Base-by-base conservation (phyloP, 2,113 vertebrate genomes). In the Hydrolagus affinis region DNA sequence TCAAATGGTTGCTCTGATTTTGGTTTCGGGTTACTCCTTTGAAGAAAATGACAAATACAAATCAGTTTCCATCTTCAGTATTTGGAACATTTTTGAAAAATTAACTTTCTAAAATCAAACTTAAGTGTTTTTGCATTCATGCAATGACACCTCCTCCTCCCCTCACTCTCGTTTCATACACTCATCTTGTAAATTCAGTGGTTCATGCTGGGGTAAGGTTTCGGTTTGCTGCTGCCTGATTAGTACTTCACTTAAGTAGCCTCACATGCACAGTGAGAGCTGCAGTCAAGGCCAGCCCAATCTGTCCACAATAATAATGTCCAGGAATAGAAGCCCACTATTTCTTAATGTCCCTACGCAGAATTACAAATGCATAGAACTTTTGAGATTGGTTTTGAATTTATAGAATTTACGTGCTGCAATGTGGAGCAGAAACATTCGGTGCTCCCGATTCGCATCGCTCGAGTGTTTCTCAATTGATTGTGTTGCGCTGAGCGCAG, bases 11-110 rank as follows among this genome's bases (percentile, higher is more conserved):
- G 94, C 88, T 99, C 97, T 86, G 95, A 96, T 95, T 99, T 99
- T 95, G 98, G 95, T 95, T 99, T 99, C 90, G 95, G 91, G 91
- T 96, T 97, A 90, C 90, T 98, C 93, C 97, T 99, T 90, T 86
- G 87, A 86, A 87, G 87, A 89, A 83, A 91, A 86, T 91, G 7
- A n/a, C 88, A 21, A 83, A 14, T 28, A 83, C 59, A 83, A 25
- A 64, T 80, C n/a, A 83, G 28, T 15, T 83, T 30, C 66, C 25
- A 30, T 32, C 8, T 83, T 68, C 62, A 21, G 0, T 4, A 21
- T 30, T 19, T 83, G 6, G 44, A 30, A 8, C 8, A 30, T 44
- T 66, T 9, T 1, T 32, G 19, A 15, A 66, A 83, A 14, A 11
- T 4, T 66, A 30, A 30, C 21, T 60, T 60, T 30, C 25, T 11